Evolutionary conservation across 2,888 invertebrate genomes (phyloP).

Genomic region (Blera fallax): DNA sequence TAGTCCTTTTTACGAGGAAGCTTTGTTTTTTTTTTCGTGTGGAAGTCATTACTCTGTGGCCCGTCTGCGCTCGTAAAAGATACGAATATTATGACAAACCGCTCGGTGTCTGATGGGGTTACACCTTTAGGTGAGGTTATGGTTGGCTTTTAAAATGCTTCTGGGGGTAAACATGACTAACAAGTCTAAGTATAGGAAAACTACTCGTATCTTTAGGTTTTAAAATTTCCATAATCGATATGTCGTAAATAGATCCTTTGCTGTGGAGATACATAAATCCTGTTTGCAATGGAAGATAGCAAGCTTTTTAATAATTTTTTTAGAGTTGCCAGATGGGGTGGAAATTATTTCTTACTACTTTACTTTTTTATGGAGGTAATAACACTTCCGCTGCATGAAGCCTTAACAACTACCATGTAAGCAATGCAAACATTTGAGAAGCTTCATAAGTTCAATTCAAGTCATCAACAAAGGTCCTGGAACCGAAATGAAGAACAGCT

Average conservation of each 20-base stretch:
- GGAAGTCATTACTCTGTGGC: slow-evolving; percentile 46
- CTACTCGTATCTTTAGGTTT: slow-evolving; percentile 15
- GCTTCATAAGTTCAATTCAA: too few species aligned
- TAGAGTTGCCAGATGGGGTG: neutral
- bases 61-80: slow-evolving; percentile 42
- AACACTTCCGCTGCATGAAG: too few species aligned
- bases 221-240: slow-evolving; percentile 33
- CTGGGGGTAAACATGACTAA: neutral
- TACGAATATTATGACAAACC: slow-evolving; percentile 61
- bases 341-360: too few species aligned
- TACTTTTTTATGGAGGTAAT: too few species aligned
- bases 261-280: neutral
- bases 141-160: slow-evolving; percentile 15
- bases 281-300: neutral
- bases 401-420: too few species aligned
- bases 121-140: slow-evolving; percentile 28
- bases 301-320: neutral
- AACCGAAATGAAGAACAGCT: too few species aligned
- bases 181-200: neutral
- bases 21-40: slow-evolving; percentile 31
- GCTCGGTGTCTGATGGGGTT: slow-evolving; percentile 5
- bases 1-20: slow-evolving; percentile 29
- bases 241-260: slow-evolving; percentile 17
- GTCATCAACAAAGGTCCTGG: too few species aligned
- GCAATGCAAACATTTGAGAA: too few species aligned